Percentiles rank a stretch among this genome's conserved stretches.
Conservation (phyloP, 2,888 invertebrate species). For the Geophilus truncorum region DNA sequence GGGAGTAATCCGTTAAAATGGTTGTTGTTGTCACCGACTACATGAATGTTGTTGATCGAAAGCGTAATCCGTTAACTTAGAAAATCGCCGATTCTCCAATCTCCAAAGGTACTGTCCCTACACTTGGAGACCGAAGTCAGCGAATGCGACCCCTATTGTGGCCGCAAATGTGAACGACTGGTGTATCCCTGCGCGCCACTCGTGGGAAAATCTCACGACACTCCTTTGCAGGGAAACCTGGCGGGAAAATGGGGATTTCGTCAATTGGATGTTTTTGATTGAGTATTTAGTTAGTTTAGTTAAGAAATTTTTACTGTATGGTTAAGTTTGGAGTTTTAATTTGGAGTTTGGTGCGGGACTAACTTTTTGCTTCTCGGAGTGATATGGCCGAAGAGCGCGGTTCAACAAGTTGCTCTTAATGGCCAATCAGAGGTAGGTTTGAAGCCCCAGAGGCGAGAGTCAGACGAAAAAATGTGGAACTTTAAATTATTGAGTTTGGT, state of each 20-base stretch:
- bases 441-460: not conserved
- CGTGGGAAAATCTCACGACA: not conserved
- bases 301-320: not conserved
- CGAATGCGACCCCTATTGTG: conserved; percentile 27
- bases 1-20: conserved; percentile 20
- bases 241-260: not conserved
- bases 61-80: not conserved
- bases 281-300: not conserved
- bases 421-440: conserved; percentile 16
- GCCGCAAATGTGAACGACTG: not conserved
- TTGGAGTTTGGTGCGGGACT: not conserved
- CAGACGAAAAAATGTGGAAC: not conserved
- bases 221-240: not conserved
- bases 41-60: not conserved
- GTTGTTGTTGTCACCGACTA: not conserved
- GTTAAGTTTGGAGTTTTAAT: not conserved
- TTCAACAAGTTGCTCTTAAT: conserved; percentile 25
- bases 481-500: not conserved
- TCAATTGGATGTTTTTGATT: not conserved
- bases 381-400: not conserved
- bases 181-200: not conserved
- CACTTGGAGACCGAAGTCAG: conserved; percentile 27
- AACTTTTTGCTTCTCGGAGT: not conserved
- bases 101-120: conserved; percentile 27
- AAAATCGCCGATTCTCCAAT: conserved; percentile 6